Evolutionary conservation across 2,113 vertebrate genomes (phyloP).

Genomic region (Lepus europaeus): DNA sequence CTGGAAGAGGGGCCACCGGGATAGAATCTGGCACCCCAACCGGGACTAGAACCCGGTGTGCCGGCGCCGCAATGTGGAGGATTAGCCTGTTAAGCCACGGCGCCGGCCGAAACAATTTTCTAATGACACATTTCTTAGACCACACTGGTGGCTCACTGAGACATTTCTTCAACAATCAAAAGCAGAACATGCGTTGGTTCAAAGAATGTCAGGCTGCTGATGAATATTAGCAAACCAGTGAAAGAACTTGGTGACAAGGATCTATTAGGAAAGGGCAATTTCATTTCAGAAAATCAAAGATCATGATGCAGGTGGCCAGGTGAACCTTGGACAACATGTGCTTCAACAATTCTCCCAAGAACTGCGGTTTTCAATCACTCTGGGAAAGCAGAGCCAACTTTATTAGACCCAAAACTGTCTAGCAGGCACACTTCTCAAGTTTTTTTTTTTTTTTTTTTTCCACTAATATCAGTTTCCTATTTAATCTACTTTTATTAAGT

Average conservation of each 20-base stretch:
- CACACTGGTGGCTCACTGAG: not conserved
- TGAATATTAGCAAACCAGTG: not conserved
- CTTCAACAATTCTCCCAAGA: not conserved
- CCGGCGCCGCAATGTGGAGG: no score
- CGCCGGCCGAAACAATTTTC: not conserved
- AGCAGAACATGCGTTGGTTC: not conserved
- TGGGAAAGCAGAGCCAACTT: not conserved
- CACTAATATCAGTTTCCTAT: constrained; percentile 4
- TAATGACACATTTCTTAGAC: not conserved
- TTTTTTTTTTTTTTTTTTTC: constrained; percentile 24
- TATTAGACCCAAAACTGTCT: not conserved
- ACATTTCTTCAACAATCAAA: not conserved
- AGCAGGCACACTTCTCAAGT: not conserved
- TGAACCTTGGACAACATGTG: not conserved
- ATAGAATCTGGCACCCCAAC: no score
- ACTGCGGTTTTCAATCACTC: not conserved
- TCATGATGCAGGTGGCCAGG: not conserved
- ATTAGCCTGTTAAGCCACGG: no score
- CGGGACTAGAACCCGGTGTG: no score
- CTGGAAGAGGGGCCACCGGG: no score
- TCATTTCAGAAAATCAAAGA: not conserved
- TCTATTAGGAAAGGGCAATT: not conserved
- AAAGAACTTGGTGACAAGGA: not conserved
- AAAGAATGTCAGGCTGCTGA: constrained; percentile 41
- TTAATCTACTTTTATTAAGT: constrained; percentile 37